These are phyloP conservation scores for Rhinella marina DNA, from an alignment of 2,797 vertebrate species.

Conservation along the genomic window DNA sequence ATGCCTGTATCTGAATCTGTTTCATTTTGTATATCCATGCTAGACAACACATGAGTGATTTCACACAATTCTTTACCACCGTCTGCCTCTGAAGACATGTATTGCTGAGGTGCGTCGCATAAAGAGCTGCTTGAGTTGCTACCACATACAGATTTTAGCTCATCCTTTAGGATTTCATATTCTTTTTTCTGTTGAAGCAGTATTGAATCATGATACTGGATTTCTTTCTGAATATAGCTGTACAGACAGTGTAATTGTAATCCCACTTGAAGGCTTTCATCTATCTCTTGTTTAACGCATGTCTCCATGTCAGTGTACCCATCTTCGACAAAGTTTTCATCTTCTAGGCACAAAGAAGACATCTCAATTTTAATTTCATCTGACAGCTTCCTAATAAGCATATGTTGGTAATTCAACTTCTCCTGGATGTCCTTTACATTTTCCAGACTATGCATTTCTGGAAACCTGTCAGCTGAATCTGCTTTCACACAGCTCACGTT, in stretches of 20 bases:
- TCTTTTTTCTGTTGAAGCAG: constrained; percentile 86
- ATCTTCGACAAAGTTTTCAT: constrained; percentile 65
- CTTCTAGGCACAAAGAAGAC: constrained; percentile 65
- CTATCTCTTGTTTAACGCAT: constrained; percentile 78
- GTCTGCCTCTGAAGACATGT: constrained; percentile 60
- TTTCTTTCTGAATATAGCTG: constrained; percentile 84
- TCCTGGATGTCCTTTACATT: constrained; percentile 81
- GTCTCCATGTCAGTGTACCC: constrained; percentile 65
- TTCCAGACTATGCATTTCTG: constrained; percentile 76
- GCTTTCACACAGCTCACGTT: constrained; percentile 73
- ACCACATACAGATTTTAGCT: constrained; percentile 79
- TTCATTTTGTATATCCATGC: constrained; percentile 79
- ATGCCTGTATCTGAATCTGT: constrained; percentile 98
- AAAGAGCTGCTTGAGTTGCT: constrained; percentile 69
- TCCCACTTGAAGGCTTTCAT: constrained; percentile 82
- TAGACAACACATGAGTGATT: constrained; percentile 76
- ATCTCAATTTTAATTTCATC: constrained; percentile 87
- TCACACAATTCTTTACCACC: constrained; percentile 63
- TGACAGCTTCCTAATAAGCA: constrained; percentile 84
- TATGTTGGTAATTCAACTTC: constrained; percentile 79
- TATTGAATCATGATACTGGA: constrained; percentile 78
- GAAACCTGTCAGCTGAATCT: constrained; percentile 69
- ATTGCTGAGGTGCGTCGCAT: constrained; percentile 55
- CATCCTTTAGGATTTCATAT: constrained; percentile 84
- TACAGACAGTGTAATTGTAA: constrained; percentile 82